Percentiles rank a stretch among this genome's conserved stretches.
phyloP scores from a whole-genome alignment of 2,113 vertebrate species.

The Nasalis larvatus region DNA sequence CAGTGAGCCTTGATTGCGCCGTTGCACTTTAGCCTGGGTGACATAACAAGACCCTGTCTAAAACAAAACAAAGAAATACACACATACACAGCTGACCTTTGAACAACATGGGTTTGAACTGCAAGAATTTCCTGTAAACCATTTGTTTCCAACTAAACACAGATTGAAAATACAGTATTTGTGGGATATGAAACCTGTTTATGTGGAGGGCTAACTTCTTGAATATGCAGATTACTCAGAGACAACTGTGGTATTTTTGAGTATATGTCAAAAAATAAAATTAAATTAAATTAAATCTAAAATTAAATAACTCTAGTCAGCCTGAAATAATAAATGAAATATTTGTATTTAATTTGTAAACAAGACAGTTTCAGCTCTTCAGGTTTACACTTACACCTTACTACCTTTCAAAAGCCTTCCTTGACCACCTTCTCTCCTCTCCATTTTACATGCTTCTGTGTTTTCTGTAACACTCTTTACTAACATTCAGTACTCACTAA shows the following conservation, averaged over 20 bases:
- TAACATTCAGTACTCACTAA: not conserved
- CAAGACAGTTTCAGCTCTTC: not conserved
- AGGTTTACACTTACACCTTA: not conserved
- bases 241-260: not conserved
- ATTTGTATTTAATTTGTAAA: not conserved
- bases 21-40: too few relatives aligned
- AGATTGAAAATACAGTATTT: not conserved
- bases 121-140: not conserved
- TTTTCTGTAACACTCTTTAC: not conserved
- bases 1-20: too few relatives aligned
- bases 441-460: not conserved
- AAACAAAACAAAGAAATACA: too few relatives aligned
- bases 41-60: too few relatives aligned
- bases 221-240: not conserved
- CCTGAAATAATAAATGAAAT: not conserved
- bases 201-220: not conserved
- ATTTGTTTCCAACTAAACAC: not conserved
- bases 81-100: not conserved
- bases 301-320: not conserved
- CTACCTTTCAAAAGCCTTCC: not conserved
- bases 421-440: not conserved
- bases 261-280: too few relatives aligned
- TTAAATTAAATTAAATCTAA: not conserved
- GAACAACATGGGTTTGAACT: not conserved
- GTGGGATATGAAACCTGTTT: not conserved